Percentiles rank a stretch among this genome's conserved stretches.
Conservation (phyloP, 2,113 vertebrate genomes). For the Bufo gargarizans region DNA sequence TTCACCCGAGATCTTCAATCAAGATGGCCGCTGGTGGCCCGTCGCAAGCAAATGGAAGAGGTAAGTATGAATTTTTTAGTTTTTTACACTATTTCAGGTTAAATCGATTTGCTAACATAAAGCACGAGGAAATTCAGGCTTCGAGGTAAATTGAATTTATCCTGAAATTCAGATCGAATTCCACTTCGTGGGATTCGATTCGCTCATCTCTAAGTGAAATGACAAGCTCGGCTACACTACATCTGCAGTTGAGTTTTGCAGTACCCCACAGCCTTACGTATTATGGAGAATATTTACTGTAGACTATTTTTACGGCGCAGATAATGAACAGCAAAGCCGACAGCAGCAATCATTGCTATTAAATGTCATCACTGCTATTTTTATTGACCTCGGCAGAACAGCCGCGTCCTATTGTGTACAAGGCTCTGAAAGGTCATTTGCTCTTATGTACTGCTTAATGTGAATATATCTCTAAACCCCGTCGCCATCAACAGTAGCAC, state of each 20-base stretch:
- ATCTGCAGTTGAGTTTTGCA: no score
- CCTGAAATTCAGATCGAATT: no score
- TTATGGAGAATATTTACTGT: neutral
- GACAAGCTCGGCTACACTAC: neutral
- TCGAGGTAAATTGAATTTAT: no score
- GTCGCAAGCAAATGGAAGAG: no score
- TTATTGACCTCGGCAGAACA: neutral
- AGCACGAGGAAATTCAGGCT: no score
- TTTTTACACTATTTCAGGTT: no score
- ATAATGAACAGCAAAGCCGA: neutral
- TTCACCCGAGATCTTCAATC: no score
- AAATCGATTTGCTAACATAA: no score
- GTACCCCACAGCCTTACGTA: neutral
- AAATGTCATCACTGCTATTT: conserved; percentile 14
- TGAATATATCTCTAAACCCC: neutral
- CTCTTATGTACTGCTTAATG: neutral
- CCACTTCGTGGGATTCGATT: no score
- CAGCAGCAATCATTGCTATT: neutral
- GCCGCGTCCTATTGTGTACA: neutral
- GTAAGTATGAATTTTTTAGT: no score
- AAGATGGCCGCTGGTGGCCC: no score
- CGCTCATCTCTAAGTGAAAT: neutral
- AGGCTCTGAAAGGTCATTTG: neutral
- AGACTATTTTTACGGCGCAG: neutral
- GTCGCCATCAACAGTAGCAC: neutral